Percentiles rank a stretch among this genome's conserved stretches.
These are phyloP conservation scores for Chiroxiphia lanceolata DNA, from an alignment of 2,797 vertebrate genomes.

Conservation along the genomic window DNA sequence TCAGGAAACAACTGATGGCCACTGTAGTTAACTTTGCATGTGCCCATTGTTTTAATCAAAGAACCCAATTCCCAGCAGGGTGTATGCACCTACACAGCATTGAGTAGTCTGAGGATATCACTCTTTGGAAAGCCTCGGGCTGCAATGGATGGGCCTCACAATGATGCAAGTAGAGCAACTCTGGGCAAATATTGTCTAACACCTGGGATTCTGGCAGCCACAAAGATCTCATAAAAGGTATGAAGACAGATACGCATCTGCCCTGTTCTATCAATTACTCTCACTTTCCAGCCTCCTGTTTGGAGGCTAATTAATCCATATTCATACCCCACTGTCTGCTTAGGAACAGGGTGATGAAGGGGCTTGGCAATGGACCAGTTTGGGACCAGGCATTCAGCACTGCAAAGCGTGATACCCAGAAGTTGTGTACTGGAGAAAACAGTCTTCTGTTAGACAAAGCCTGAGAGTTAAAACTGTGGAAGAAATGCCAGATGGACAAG, in stretches of 20 bases:
- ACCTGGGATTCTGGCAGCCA: background rate
- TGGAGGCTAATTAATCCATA: background rate
- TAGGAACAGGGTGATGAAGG: background rate
- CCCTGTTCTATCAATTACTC: background rate
- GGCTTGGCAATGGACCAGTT: background rate
- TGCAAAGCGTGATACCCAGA: accelerated
- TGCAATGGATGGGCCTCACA: background rate
- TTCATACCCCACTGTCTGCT: background rate
- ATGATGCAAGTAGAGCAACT: background rate
- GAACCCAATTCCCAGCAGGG: background rate
- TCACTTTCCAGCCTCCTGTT: background rate
- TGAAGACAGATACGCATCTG: background rate
- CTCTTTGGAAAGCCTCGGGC: background rate
- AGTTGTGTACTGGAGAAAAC: background rate
- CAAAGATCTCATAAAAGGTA: background rate
- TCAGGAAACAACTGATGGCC: background rate
- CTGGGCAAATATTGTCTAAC: background rate
- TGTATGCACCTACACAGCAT: background rate
- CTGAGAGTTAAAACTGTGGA: background rate
- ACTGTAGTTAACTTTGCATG: background rate
- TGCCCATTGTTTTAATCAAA: background rate
- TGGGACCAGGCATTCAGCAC: background rate
- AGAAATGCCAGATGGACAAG: background rate
- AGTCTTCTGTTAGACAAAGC: background rate
- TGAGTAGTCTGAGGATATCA: background rate